Evolutionary conservation across 2,888 invertebrate genomes (phyloP).

Genomic region (Agrochola lychnidis): DNA sequence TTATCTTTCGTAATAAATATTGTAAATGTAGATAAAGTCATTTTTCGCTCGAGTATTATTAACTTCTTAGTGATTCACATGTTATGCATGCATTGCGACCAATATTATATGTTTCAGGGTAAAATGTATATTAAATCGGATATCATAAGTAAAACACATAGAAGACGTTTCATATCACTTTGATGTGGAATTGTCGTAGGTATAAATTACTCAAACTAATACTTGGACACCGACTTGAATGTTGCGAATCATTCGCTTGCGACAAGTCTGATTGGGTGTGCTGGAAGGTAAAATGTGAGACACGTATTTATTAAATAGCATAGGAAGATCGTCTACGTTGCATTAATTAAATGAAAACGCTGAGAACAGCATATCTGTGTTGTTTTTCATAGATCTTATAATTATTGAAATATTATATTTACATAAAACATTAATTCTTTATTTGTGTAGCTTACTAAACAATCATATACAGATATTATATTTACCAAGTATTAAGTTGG

Average conservation of each 20-base stretch:
- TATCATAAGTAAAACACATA: constrained; percentile 31
- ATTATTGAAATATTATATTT: constrained; percentile 41
- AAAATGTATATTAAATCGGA: constrained; percentile 34
- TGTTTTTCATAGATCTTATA: constrained; percentile 30
- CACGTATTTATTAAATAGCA: constrained; percentile 58
- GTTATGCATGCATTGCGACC: constrained; percentile 40
- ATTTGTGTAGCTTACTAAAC: constrained; percentile 37
- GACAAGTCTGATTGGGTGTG: constrained; percentile 20
- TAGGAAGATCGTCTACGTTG: constrained; percentile 42
- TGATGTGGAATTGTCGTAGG: constrained; percentile 22
- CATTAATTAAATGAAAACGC: constrained; percentile 33
- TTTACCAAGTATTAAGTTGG: constrained; percentile 36
- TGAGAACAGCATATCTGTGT: constrained; percentile 30
- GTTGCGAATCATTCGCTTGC: constrained; percentile 9
- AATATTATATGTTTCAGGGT: constrained; percentile 53
- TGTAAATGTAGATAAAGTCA: constrained; percentile 1
- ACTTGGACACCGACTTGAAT: constrained; percentile 31
- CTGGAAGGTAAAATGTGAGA: constrained; percentile 42
- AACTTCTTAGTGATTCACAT: constrained; percentile 34
- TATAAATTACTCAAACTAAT: constrained; percentile 29
- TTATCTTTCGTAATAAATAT: constrained; percentile 13
- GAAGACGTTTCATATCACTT: constrained; percentile 37
- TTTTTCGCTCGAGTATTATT: constrained; percentile 31
- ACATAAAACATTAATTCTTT: constrained; percentile 21
- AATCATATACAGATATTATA: constrained; percentile 24